These are phyloP conservation scores for Cephalopachus bancanus DNA, from an alignment of 2,797 vertebrate species.

Conservation along the genomic window DNA sequence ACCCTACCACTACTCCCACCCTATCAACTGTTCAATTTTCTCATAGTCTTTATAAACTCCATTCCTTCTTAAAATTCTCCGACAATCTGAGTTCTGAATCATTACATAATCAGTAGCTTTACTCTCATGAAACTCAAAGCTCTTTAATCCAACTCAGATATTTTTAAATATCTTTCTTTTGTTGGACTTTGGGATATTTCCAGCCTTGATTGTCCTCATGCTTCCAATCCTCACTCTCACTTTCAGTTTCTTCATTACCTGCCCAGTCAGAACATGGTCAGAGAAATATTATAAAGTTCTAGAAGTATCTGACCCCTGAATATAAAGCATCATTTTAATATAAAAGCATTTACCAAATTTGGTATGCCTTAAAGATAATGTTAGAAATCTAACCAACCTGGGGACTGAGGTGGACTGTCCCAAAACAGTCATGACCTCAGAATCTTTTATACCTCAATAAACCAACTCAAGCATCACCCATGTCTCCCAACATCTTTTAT, in stretches of 20 bases:
- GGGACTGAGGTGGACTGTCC: background rate
- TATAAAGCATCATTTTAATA: conserved; percentile 27
- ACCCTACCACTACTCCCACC: background rate
- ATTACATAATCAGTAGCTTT: background rate
- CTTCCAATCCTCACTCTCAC: background rate
- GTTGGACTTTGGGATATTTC: background rate
- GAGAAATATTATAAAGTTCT: background rate
- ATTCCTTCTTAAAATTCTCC: background rate
- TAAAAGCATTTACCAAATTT: conserved; percentile 5
- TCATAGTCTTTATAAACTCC: background rate
- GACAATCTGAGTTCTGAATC: background rate
- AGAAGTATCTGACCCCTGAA: background rate
- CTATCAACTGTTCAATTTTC: background rate
- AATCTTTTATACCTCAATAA: background rate
- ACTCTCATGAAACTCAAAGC: background rate
- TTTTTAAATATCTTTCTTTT: background rate
- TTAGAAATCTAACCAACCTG: background rate
- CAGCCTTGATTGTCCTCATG: background rate
- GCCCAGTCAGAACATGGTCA: background rate
- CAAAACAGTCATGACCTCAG: background rate
- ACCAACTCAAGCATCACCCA: background rate
- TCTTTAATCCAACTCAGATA: background rate
- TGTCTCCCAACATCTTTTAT: background rate
- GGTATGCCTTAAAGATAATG: background rate
- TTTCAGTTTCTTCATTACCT: conserved; percentile 14